Evolutionary conservation across 2,113 vertebrate species (phyloP).

Genomic region (Tachuris rubrigastra): DNA sequence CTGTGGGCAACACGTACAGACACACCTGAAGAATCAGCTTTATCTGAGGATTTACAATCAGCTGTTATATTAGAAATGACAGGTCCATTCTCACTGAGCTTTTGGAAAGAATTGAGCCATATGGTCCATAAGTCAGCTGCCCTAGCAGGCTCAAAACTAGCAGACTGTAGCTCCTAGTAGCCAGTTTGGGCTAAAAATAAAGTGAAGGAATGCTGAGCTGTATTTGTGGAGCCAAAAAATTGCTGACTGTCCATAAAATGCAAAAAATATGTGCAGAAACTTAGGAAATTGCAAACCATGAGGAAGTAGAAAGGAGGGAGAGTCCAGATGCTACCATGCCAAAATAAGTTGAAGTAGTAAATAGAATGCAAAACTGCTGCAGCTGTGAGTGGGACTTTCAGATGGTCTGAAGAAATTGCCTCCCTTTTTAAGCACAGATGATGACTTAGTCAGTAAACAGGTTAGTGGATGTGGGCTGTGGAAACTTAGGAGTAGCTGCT

Average conservation of each 20-base stretch:
- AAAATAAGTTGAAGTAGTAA: neutral
- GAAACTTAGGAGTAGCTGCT: neutral
- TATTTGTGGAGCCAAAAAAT: neutral
- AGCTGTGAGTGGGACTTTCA: neutral
- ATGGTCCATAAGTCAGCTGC: neutral
- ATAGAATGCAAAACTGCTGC: neutral
- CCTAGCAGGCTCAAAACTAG: neutral
- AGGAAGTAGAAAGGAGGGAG: conserved; percentile 4
- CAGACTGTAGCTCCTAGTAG: neutral
- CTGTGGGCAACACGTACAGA: fast-evolving
- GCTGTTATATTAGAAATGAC: neutral
- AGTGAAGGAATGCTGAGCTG: neutral
- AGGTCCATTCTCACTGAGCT: neutral
- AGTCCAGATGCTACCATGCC: neutral
- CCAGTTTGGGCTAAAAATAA: conserved; percentile 1
- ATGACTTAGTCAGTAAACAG: neutral
- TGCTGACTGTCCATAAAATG: conserved; percentile 27
- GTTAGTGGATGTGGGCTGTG: neutral
- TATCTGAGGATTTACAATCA: neutral
- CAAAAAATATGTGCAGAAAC: neutral
- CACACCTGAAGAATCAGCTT: neutral
- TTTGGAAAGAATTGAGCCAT: neutral
- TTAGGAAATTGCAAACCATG: neutral
- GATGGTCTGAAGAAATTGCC: neutral
- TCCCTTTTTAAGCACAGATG: neutral